These are phyloP conservation scores for Drosophila repletoides DNA, from an alignment of 1,140 invertebrate species.

Conservation along the genomic window DNA sequence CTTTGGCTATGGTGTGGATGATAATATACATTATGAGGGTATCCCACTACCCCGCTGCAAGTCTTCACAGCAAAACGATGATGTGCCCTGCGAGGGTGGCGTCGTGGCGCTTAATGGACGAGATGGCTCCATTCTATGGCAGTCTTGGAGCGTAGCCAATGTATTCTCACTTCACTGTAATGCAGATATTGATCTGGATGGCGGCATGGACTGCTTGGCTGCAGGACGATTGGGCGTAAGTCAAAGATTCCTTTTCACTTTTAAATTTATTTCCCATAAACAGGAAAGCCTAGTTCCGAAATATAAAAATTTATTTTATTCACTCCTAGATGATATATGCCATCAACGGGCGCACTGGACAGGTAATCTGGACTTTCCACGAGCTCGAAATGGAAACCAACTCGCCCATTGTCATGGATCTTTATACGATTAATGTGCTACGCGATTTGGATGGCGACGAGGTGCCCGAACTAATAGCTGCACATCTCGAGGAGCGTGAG, in stretches of 20 bases:
- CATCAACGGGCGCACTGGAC: conserved; percentile 87
- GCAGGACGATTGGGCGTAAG: conserved; percentile 89
- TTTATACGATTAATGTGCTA: conserved; percentile 88
- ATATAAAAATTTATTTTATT: not conserved
- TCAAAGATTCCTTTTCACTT: not conserved
- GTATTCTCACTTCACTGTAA: conserved; percentile 90
- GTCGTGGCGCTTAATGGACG: conserved; percentile 89
- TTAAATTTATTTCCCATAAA: not conserved
- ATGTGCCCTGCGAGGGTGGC: conserved; percentile 88
- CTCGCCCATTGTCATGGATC: conserved; percentile 82
- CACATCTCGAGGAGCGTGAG: conserved; percentile 85
- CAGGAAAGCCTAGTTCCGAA: not conserved
- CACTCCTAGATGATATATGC: conserved; percentile 87
- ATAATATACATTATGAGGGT: conserved; percentile 78
- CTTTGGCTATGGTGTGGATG: conserved; percentile 89
- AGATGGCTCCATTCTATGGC: conserved; percentile 89
- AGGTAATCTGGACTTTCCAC: conserved; percentile 87
- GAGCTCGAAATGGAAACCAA: conserved; percentile 80
- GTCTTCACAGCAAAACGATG: conserved; percentile 65
- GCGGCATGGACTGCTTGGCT: conserved; percentile 88
- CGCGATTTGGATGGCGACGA: conserved; percentile 89
- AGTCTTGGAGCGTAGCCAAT: conserved; percentile 88
- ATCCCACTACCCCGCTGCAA: conserved; percentile 73
- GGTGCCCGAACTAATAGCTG: conserved; percentile 88
- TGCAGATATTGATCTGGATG: conserved; percentile 88